phyloP scores from a whole-genome alignment of 1,140 invertebrate species.

The Sitodiplosis mosellana region DNA sequence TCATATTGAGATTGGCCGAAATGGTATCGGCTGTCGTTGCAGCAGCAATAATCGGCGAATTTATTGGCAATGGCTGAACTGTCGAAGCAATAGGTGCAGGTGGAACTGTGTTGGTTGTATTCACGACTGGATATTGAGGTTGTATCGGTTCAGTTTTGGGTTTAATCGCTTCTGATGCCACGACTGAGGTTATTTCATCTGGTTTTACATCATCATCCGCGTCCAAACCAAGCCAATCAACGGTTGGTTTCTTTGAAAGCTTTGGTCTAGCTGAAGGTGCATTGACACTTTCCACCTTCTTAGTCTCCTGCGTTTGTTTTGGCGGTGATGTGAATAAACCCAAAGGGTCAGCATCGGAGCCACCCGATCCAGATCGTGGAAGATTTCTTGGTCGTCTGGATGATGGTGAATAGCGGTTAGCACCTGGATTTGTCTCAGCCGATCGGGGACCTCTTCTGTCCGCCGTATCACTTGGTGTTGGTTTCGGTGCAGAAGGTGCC shows the following conservation, averaged over 20 bases:
- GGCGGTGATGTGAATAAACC: constrained; percentile 4
- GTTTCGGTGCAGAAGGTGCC: background rate
- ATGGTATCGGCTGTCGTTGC: background rate
- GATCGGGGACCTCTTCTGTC: constrained; percentile 17
- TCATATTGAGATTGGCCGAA: background rate
- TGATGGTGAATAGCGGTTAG: constrained; percentile 13
- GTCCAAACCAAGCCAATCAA: constrained; percentile 19
- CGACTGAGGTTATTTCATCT: constrained; percentile 1
- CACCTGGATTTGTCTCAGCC: constrained; percentile 14
- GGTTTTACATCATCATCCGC: background rate
- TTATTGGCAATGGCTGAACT: constrained; percentile 8
- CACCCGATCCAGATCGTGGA: constrained; percentile 18
- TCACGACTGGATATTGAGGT: background rate
- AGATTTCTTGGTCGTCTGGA: constrained; percentile 6
- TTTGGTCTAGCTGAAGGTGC: constrained; percentile 2
- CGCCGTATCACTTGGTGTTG: constrained; percentile 10
- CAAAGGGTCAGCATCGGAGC: constrained; percentile 15
- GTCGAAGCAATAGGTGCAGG: background rate
- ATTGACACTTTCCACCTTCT: background rate
- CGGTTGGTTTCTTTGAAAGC: constrained; percentile 13
- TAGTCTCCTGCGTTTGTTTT: background rate
- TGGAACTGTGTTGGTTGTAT: background rate
- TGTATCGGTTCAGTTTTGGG: constrained; percentile 6
- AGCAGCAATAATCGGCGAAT: constrained; percentile 10
- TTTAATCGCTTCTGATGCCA: constrained; percentile 5